Percentiles rank a stretch among this genome's conserved stretches.
Evolutionary conservation across 2,888 invertebrate species (phyloP).

Genomic region (Ochropleura plecta): DNA sequence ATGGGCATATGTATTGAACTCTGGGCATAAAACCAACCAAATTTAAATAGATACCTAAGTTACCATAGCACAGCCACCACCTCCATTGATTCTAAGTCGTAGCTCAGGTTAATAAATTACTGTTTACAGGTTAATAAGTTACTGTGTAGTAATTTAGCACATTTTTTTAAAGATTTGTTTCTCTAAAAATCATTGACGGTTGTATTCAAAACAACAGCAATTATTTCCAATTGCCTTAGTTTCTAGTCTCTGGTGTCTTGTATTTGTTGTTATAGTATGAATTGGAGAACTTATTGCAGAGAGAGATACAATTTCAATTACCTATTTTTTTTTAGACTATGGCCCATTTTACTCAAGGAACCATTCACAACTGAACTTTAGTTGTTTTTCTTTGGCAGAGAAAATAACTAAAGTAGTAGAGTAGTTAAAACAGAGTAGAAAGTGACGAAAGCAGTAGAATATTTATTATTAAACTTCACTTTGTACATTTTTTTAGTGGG

Average conservation of each 20-base stretch:
- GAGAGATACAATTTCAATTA: not conserved
- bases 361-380: not conserved
- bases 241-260: not conserved
- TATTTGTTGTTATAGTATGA: not conserved
- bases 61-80: not conserved
- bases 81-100: not conserved
- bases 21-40: too few relatives aligned
- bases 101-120: not conserved
- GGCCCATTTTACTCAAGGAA: not conserved
- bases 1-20: too few relatives aligned
- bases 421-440: too few relatives aligned
- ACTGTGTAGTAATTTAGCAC: too few relatives aligned
- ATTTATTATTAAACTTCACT: too few relatives aligned
- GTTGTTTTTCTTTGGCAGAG: too few relatives aligned
- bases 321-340: not conserved
- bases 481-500: slow-evolving; percentile 87
- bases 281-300: not conserved
- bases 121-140: not conserved
- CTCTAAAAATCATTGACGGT: not conserved
- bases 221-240: not conserved
- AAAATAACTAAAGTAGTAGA: too few relatives aligned
- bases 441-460: too few relatives aligned
- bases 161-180: not conserved
- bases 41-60: too few relatives aligned
- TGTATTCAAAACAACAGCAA: not conserved